Conservation (phyloP, 2,888 invertebrate genomes). For the Pilophorus perplexus region DNA sequence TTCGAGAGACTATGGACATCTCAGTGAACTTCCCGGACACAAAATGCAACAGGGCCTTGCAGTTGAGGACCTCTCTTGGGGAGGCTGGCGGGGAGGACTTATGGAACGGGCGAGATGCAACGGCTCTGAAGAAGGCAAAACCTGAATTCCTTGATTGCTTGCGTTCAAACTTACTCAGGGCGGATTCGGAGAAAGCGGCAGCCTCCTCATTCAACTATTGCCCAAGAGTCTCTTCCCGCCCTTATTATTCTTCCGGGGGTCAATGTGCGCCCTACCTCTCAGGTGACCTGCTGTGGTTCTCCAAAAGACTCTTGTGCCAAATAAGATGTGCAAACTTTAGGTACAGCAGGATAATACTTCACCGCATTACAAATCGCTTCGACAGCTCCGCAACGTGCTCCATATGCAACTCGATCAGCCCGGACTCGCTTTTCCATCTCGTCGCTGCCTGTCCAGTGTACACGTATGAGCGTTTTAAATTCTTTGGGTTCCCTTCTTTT, state of each 20-base stretch:
- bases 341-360: not conserved
- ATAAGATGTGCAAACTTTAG: conserved; percentile 9
- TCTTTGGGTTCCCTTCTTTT: not conserved
- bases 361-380: not conserved
- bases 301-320: not conserved
- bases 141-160: not conserved
- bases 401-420: not conserved
- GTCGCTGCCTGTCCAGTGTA: no score
- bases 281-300: not conserved
- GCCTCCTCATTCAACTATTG: not conserved
- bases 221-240: not conserved
- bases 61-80: not conserved
- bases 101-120: not conserved
- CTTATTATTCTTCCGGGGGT: no score
- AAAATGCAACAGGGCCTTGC: not conserved
- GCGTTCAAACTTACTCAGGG: not conserved
- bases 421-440: not conserved
- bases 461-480: not conserved
- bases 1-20: no score
- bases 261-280: not conserved
- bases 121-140: not conserved
- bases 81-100: not conserved
- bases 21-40: not conserved
- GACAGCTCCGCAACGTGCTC: conserved; percentile 1
- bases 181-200: not conserved